Conservation (phyloP, 2,113 vertebrate genomes). For the Lipotes vexillifer region DNA sequence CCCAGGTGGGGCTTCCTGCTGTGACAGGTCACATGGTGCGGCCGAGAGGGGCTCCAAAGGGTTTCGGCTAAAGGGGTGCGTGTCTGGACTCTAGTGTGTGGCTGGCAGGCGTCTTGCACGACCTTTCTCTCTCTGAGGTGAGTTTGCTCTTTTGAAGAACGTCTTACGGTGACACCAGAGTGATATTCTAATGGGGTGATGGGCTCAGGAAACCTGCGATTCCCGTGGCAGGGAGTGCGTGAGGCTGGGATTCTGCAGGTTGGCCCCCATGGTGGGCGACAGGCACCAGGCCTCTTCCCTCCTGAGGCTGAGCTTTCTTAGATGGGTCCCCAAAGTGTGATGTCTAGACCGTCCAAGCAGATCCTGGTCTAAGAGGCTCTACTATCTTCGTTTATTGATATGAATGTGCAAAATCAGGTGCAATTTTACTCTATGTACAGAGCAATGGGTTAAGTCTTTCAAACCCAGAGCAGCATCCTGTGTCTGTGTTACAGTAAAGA, state of each 20-base stretch:
- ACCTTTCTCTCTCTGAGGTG: neutral
- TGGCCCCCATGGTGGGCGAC: accelerated
- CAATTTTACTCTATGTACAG: neutral
- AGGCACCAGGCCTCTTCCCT: neutral
- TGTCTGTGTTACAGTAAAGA: neutral
- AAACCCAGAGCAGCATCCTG: neutral
- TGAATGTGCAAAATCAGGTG: neutral
- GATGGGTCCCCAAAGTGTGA: neutral
- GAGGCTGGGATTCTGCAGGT: too few species aligned
- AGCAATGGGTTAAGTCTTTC: neutral
- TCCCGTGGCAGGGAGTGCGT: accelerated
- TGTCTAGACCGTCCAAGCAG: too few species aligned
- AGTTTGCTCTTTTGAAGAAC: neutral
- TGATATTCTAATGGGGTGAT: accelerated
- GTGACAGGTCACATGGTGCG: neutral
- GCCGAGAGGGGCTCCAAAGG: neutral
- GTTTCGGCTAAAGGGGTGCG: neutral
- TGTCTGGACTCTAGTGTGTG: accelerated
- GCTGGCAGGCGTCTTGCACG: accelerated
- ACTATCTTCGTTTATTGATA: neutral
- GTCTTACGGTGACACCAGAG: neutral
- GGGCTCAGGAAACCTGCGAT: neutral
- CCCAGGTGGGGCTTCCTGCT: too few species aligned
- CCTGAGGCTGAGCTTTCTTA: neutral
- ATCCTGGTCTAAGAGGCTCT: neutral